These are phyloP conservation scores for Oriolus oriolus DNA, from an alignment of 2,113 vertebrate species.

Conservation along the genomic window DNA sequence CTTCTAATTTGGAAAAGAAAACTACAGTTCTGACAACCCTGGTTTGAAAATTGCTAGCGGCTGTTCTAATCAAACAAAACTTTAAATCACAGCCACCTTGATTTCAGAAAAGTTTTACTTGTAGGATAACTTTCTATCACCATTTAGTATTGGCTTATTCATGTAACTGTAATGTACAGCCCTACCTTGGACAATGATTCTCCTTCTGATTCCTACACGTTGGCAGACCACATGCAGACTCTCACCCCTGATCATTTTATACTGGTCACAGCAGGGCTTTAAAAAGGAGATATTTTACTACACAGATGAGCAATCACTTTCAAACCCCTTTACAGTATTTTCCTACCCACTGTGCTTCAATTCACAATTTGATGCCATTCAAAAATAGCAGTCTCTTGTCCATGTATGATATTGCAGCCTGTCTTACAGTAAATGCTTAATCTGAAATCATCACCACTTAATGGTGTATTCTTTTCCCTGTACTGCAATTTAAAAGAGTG, in stretches of 20 bases:
- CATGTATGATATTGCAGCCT: background rate
- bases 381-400: slow-evolving; percentile 30
- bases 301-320: slow-evolving; percentile 23
- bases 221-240: slow-evolving; percentile 11
- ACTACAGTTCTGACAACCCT: background rate
- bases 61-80: background rate
- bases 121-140: slow-evolving; percentile 6
- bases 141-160: slow-evolving; percentile 28
- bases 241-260: slow-evolving; percentile 6
- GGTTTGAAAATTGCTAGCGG: background rate
- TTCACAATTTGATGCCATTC: slow-evolving; percentile 39
- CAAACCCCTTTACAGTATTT: background rate
- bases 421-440: slow-evolving; percentile 21
- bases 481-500: background rate
- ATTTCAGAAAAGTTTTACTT: slow-evolving; percentile 10
- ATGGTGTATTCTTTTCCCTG: background rate
- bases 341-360: slow-evolving; percentile 17
- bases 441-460: background rate
- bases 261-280: slow-evolving; percentile 9
- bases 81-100: background rate
- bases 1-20: background rate
- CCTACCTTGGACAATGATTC: background rate
- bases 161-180: background rate
- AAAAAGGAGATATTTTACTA: slow-evolving; percentile 27
- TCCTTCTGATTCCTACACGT: background rate